phyloP scores from a whole-genome alignment of 2,888 invertebrate genomes.

The Lamellibrachia columna region DNA sequence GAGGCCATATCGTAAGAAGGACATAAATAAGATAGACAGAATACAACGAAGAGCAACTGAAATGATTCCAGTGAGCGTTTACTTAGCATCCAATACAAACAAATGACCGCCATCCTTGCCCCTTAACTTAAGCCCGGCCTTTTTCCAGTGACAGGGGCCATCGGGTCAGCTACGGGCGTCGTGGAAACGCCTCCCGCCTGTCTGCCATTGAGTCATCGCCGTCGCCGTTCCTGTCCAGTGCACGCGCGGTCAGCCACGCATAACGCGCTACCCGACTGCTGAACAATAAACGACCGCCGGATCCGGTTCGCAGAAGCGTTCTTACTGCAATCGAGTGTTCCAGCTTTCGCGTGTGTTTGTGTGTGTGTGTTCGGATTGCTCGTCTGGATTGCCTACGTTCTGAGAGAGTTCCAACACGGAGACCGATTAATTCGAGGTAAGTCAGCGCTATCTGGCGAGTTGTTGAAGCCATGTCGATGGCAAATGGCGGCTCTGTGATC shows the following conservation, averaged over 20 bases:
- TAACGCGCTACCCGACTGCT: neutral
- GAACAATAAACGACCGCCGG: neutral
- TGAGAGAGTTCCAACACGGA: neutral
- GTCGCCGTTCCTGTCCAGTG: neutral
- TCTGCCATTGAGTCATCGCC: neutral
- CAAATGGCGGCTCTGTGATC: neutral
- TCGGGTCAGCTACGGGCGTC: neutral
- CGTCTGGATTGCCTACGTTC: neutral
- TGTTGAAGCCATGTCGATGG: neutral
- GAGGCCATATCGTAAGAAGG: neutral
- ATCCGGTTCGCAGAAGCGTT: neutral
- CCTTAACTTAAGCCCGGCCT: neutral
- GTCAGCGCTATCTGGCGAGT: neutral
- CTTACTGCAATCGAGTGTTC: neutral
- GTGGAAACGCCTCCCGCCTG: neutral
- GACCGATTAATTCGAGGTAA: neutral
- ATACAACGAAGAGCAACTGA: neutral
- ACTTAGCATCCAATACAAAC: neutral
- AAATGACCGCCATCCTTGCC: neutral
- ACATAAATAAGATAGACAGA: neutral
- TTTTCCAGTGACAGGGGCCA: neutral
- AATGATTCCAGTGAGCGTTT: neutral
- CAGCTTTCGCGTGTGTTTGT: neutral
- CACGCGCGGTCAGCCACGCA: neutral
- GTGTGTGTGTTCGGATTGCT: neutral